Percentiles rank a stretch among this genome's conserved stretches.
Evolutionary conservation across 2,113 vertebrate genomes (phyloP).

Genomic region (Ailurus styani): DNA sequence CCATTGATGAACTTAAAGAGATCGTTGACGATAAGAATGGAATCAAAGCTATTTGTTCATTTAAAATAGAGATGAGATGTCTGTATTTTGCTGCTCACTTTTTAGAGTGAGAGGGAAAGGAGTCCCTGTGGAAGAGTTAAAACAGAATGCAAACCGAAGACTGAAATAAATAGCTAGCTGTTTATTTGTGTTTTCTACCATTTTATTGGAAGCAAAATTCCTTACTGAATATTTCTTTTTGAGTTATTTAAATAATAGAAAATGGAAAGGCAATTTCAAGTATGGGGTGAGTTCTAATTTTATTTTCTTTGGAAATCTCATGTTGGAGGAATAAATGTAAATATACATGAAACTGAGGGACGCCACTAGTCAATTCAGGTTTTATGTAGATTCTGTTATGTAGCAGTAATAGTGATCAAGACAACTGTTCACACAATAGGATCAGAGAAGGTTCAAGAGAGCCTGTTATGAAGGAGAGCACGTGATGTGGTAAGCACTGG

Average conservation of each 20-base stretch:
- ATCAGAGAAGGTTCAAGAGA: neutral
- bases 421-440: neutral
- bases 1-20: neutral
- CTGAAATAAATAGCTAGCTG: neutral
- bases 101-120: neutral
- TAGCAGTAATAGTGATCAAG: neutral
- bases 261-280: neutral
- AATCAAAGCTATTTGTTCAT: neutral
- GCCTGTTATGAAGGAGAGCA: neutral
- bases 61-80: neutral
- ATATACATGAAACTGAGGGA: neutral
- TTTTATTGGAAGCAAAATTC: neutral
- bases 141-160: neutral
- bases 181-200: neutral
- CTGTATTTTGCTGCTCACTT: neutral
- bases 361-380: neutral
- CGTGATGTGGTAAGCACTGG: neutral
- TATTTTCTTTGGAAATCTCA: neutral
- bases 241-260: neutral
- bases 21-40: neutral
- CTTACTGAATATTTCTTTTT: neutral
- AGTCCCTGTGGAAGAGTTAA: neutral
- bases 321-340: neutral
- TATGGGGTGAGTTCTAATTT: neutral
- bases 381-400: neutral